Evolutionary conservation across 2,113 vertebrate genomes (phyloP).

Genomic region (Athene cunicularia): DNA sequence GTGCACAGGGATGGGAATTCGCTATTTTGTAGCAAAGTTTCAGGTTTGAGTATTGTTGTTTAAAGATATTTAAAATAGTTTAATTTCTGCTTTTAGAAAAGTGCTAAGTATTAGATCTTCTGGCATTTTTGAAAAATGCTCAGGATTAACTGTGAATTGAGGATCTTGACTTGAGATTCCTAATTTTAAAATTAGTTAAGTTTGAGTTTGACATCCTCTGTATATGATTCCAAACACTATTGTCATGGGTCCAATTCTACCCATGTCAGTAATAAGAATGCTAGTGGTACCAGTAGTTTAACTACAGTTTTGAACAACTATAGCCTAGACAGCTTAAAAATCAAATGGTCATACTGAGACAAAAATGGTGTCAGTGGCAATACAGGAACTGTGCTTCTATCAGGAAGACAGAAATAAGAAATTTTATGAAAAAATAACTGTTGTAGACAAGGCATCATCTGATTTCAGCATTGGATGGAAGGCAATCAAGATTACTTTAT

Average conservation of each 20-base stretch:
- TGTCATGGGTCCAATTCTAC: rapidly evolving
- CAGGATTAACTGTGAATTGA: not conserved
- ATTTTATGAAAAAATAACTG: not conserved
- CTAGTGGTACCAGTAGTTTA: not conserved
- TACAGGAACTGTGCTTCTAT: not conserved
- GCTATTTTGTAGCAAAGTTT: not conserved
- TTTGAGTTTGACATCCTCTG: not conserved
- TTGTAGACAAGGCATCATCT: not conserved
- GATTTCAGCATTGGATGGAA: not conserved
- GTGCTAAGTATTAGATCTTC: not conserved
- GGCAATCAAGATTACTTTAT: not conserved
- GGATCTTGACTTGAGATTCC: not conserved
- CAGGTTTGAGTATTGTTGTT: not conserved
- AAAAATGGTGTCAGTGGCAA: not conserved
- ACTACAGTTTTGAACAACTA: not conserved
- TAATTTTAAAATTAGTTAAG: not conserved
- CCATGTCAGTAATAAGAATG: not conserved
- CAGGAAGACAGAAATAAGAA: not conserved
- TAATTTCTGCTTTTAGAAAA: not conserved
- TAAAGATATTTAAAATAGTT: not conserved
- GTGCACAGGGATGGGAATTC: not conserved
- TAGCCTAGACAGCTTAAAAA: not conserved
- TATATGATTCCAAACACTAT: not conserved
- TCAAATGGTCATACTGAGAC: not conserved
- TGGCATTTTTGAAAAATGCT: not conserved